Percentiles rank a stretch among this genome's conserved stretches.
Evolutionary conservation across 2,888 invertebrate genomes (phyloP).

Genomic region (Dynastes maya): DNA sequence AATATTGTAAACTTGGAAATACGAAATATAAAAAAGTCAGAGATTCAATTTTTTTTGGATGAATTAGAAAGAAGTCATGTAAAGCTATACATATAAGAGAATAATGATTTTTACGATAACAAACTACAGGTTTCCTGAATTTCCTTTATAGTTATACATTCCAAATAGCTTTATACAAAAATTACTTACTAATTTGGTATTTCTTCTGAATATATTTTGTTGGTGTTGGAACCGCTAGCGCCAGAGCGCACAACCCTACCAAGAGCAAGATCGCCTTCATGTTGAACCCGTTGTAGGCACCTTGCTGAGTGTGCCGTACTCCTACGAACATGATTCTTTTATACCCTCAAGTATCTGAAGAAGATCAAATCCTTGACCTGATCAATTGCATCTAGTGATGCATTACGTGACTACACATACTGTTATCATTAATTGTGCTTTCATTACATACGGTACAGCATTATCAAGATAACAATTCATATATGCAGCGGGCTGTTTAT

Average conservation of each 20-base stretch:
- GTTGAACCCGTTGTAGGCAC: constrained; percentile 29
- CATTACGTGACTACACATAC: background rate
- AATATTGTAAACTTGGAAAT: too few relatives aligned
- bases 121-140: too few relatives aligned
- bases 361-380: constrained; percentile 41
- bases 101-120: too few relatives aligned
- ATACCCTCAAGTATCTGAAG: constrained; percentile 40
- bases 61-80: too few relatives aligned
- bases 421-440: constrained; percentile 6
- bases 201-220: constrained; percentile 61
- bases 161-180: too few relatives aligned
- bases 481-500: background rate
- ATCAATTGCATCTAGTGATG: constrained; percentile 11
- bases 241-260: constrained; percentile 50
- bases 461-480: background rate
- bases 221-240: constrained; percentile 63
- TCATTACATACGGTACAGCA: background rate
- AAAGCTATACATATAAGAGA: too few relatives aligned
- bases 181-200: constrained; percentile 69
- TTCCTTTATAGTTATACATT: too few relatives aligned
- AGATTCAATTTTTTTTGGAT: too few relatives aligned
- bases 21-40: too few relatives aligned
- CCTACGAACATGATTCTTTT: constrained; percentile 26
- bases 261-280: constrained; percentile 47
- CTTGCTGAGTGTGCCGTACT: constrained; percentile 33